A percentile compares a stretch with the other conserved stretches of the same genome.
phyloP scores from a whole-genome alignment of 2,113 vertebrate genomes.

The Poeciliopsis retropinna region DNA sequence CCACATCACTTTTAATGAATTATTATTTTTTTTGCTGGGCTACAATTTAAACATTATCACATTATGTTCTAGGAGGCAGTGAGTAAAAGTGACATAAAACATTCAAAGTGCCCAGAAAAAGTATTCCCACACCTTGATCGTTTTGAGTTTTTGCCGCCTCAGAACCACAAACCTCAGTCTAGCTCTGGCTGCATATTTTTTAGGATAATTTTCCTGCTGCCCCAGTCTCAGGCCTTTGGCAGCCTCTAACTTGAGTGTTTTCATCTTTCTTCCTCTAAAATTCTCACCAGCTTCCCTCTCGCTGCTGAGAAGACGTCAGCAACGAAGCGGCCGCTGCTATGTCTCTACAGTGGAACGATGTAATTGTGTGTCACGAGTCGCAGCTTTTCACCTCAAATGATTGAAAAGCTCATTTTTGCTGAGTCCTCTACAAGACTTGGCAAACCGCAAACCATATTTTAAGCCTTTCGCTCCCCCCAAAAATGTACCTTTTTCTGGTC shows the following conservation, averaged over 20 bases:
- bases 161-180: neutral
- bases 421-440: neutral
- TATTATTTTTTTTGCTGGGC: too few species aligned
- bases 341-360: neutral
- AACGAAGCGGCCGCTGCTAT: too few species aligned
- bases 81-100: too few species aligned
- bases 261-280: too few species aligned
- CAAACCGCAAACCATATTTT: neutral
- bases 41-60: too few species aligned
- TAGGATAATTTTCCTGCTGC: neutral
- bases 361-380: neutral
- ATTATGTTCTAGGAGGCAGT: too few species aligned
- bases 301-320: too few species aligned
- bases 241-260: neutral
- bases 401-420: neutral
- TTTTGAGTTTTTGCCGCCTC: neutral
- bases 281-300: too few species aligned
- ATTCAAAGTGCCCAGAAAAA: neutral
- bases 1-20: neutral
- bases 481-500: neutral
- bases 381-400: neutral
- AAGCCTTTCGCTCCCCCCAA: too few species aligned
- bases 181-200: neutral
- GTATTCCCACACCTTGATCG: neutral
- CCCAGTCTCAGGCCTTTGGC: neutral